phyloP scores from a whole-genome alignment of 2,888 invertebrate species.

The Scaptomyza parva region DNA sequence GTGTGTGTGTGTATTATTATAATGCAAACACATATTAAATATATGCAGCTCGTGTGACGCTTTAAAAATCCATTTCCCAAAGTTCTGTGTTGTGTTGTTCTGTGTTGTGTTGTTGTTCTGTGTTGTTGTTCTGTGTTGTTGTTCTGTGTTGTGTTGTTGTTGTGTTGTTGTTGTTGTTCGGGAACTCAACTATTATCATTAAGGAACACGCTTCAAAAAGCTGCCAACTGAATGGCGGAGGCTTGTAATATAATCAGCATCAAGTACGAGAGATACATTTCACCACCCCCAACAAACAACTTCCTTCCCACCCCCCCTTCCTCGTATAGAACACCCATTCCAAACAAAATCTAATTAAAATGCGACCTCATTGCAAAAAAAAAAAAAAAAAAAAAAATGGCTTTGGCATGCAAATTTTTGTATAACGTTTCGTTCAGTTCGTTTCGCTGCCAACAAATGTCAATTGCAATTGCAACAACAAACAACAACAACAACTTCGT shows the following conservation, averaged over 20 bases:
- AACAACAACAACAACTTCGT: slow-evolving; percentile 20
- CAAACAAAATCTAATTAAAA: slow-evolving; percentile 68
- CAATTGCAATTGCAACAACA: slow-evolving; percentile 22
- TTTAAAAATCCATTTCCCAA: slow-evolving; percentile 50
- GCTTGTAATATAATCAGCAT: slow-evolving; percentile 24
- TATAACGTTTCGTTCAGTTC: slow-evolving; percentile 16
- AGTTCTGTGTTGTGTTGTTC: slow-evolving; percentile 20
- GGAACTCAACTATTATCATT: slow-evolving; percentile 22
- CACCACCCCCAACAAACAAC: neutral
- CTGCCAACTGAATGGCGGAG: slow-evolving; percentile 3
- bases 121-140: no score
- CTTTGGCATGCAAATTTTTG: slow-evolving; percentile 62
- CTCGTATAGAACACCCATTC: neutral
- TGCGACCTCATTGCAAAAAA: slow-evolving; percentile 60
- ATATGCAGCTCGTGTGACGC: slow-evolving; percentile 50
- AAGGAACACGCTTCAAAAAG: slow-evolving; percentile 12
- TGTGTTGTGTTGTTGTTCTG: no score
- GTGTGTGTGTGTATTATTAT: neutral
- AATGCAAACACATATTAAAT: neutral
- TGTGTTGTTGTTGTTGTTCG: no score
- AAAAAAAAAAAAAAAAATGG: slow-evolving; percentile 31
- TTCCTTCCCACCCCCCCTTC: neutral
- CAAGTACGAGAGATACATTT: slow-evolving; percentile 8
- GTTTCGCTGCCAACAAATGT: slow-evolving; percentile 53
- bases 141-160: no score